Evolutionary conservation across 92 coral and sea anemone genomes (phyloP).

Genomic region (Epizoanthus ramosus): DNA sequence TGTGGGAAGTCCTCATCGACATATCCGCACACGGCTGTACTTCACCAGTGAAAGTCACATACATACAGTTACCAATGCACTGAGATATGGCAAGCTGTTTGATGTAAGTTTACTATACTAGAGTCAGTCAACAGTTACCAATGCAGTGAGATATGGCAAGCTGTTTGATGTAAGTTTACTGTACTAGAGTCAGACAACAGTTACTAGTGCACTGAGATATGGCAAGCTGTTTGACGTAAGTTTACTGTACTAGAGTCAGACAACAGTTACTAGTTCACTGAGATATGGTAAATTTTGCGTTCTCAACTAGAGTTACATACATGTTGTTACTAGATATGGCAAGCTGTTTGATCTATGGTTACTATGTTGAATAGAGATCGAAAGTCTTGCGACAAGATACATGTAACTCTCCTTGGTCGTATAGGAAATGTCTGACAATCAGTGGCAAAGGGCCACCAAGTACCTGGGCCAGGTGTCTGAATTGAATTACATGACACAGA

Average conservation of each 20-base stretch:
- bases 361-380: not conserved
- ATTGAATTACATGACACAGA: slow-evolving; percentile 96
- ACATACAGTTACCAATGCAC: slow-evolving; percentile 83
- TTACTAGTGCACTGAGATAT: slow-evolving; percentile 2
- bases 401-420: not conserved
- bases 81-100: slow-evolving; percentile 74
- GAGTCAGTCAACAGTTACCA: too few relatives aligned
- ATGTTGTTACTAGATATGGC: slow-evolving; percentile 64
- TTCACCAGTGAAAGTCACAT: slow-evolving; percentile 97
- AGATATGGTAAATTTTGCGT: too few relatives aligned
- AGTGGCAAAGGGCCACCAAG: slow-evolving; percentile 85
- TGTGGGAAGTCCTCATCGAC: slow-evolving; percentile 94
- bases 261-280: too few relatives aligned
- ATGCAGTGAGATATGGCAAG: slow-evolving; percentile 1
- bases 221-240: not conserved
- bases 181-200: too few relatives aligned
- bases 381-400: not conserved
- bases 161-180: slow-evolving; percentile 1
- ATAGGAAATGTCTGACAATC: slow-evolving; percentile 74
- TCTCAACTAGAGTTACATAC: slow-evolving; percentile 80
- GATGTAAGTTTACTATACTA: not conserved
- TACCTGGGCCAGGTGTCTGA: slow-evolving; percentile 84
- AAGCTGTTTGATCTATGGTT: not conserved
- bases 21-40: slow-evolving; percentile 93
- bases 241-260: not conserved